These are phyloP conservation scores for Antedon mediterranea DNA, from an alignment of 53 echinoderm and acorn worm species.

Conservation along the genomic window DNA sequence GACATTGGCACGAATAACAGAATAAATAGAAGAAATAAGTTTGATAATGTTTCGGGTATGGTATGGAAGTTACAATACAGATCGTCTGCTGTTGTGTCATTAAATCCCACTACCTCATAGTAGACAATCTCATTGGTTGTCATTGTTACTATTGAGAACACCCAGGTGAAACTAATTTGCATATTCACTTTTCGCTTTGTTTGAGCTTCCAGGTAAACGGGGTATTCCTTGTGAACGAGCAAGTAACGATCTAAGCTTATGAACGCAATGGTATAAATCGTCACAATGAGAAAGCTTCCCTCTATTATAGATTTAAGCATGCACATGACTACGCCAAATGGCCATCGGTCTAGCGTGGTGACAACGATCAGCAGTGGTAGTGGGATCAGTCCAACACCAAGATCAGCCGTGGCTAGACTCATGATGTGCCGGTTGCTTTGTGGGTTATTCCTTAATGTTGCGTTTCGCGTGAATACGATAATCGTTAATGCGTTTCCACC, in stretches of 20 bases:
- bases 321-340: constrained; percentile 15
- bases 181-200: constrained; percentile 7
- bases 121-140: constrained; percentile 7
- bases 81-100: neutral
- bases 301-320: constrained; percentile 2
- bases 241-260: constrained; percentile 31
- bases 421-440: constrained; percentile 6
- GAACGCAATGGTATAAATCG: constrained; percentile 7
- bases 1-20: neutral
- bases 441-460: constrained; percentile 5
- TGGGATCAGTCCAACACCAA: constrained; percentile 7
- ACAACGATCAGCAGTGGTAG: neutral
- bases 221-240: constrained; percentile 19
- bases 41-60: neutral
- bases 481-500: constrained; percentile 17
- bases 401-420: constrained; percentile 16
- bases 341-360: constrained; percentile 14
- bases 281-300: neutral
- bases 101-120: neutral
- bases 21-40: neutral
- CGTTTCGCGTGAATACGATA: constrained; percentile 8
- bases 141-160: constrained; percentile 3
- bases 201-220: constrained; percentile 17
- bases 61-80: neutral
- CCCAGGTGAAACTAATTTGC: constrained; percentile 16